These are phyloP conservation scores for Oplegnathus fasciatus DNA, from an alignment of 2,113 vertebrate genomes.

Conservation along the genomic window DNA sequence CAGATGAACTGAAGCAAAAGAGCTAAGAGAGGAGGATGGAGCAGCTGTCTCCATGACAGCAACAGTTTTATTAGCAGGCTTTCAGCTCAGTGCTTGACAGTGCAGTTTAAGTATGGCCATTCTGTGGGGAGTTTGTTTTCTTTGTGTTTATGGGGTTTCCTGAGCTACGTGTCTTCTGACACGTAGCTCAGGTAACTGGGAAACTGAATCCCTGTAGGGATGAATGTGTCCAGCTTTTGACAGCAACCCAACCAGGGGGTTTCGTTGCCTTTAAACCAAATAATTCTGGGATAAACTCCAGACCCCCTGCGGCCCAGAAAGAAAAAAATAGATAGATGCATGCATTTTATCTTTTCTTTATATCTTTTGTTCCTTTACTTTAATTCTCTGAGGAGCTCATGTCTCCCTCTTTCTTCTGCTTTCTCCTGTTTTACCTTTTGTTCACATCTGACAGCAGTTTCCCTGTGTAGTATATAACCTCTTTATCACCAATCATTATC, in stretches of 20 bases:
- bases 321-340: constrained; percentile 14
- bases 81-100: background rate
- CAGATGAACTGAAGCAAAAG: constrained; percentile 14
- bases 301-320: background rate
- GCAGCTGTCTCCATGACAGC: constrained; percentile 56
- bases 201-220: background rate
- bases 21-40: background rate
- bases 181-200: background rate
- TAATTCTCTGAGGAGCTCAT: constrained; percentile 6
- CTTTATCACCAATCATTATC: constrained; percentile 21
- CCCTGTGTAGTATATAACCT: constrained; percentile 8
- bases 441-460: constrained; percentile 28
- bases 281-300: constrained; percentile 14
- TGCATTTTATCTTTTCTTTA: background rate
- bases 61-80: constrained; percentile 22
- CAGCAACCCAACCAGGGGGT: constrained; percentile 6
- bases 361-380: constrained; percentile 31
- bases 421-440: constrained; percentile 2
- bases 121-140: background rate
- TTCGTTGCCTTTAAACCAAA: constrained; percentile 22
- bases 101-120: background rate
- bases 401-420: background rate
- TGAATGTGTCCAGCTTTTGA: background rate
- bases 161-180: too few relatives aligned
- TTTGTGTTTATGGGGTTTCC: constrained; percentile 8